Percentiles rank a stretch among this genome's conserved stretches.
Conservation (phyloP, 2,888 invertebrate species). For the Achlya flavicornis region DNA sequence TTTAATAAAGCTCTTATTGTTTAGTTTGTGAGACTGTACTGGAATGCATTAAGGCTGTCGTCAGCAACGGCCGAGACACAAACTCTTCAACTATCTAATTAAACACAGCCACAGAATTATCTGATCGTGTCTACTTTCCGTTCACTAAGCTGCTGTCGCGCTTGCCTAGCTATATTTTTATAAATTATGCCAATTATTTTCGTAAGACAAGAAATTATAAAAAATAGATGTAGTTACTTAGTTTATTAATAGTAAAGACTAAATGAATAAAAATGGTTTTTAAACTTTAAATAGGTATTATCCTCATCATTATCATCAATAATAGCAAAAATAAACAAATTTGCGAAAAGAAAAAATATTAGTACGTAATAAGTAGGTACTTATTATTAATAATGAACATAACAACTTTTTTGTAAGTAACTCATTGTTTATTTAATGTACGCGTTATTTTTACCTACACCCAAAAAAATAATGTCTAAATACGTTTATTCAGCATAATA, state of each 20-base stretch:
- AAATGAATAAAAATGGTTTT: too few relatives aligned
- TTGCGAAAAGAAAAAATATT: too few relatives aligned
- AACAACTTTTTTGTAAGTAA: constrained; percentile 53
- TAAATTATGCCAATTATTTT: neutral
- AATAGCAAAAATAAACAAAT: too few relatives aligned
- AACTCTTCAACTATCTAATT: constrained; percentile 37
- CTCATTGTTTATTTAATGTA: constrained; percentile 39
- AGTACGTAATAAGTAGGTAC: too few relatives aligned
- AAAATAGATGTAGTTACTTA: neutral
- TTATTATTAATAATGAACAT: neutral
- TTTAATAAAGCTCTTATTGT: constrained; percentile 77
- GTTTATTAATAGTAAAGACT: neutral
- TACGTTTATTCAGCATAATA: constrained; percentile 64
- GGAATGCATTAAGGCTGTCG: constrained; percentile 71
- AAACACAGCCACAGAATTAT: constrained; percentile 33
- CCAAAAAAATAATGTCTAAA: constrained; percentile 62
- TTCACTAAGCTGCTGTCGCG: constrained; percentile 6
- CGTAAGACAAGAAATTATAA: neutral
- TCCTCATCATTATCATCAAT: too few relatives aligned
- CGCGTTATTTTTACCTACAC: constrained; percentile 67
- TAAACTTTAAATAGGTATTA: too few relatives aligned
- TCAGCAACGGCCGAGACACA: constrained; percentile 46
- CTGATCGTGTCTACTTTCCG: constrained; percentile 31
- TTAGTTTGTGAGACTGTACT: constrained; percentile 50
- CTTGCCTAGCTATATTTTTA: neutral